Conservation (phyloP, 2,113 vertebrate species). For the Saimiri boliviensis region DNA sequence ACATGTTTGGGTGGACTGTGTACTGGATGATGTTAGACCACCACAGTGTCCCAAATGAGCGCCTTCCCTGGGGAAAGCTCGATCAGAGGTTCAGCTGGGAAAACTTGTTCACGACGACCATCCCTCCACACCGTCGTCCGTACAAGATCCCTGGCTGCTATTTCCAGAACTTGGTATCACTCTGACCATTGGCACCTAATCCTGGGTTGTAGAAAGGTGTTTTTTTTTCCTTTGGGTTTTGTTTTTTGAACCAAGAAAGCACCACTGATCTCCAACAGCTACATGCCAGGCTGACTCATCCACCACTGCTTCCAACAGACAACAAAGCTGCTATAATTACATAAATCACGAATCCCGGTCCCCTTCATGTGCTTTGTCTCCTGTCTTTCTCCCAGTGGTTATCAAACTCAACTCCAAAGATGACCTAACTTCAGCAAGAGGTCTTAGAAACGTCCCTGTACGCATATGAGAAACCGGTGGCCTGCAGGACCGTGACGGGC, state of each 20-base stretch:
- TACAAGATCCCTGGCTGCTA: not conserved
- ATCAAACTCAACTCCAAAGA: conserved; percentile 28
- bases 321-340: conserved; percentile 40
- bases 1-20: not conserved
- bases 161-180: not conserved
- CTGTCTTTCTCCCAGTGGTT: not conserved
- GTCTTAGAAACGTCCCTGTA: not conserved
- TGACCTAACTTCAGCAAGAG: conserved; percentile 32
- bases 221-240: not conserved
- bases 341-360: not conserved
- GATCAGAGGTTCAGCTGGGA: not conserved
- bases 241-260: not conserved
- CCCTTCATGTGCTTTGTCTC: not conserved
- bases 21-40: not conserved
- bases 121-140: not conserved
- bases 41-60: fast-evolving
- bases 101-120: not conserved
- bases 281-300: conserved; percentile 34
- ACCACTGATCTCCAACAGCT: not conserved
- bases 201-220: not conserved
- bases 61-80: not conserved
- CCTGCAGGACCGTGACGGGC: not conserved
- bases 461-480: not conserved
- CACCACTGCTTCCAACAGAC: not conserved
- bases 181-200: not conserved